Evolutionary conservation across 2,113 vertebrate species (phyloP).

Genomic region (Misgurnus anguillicaudatus): DNA sequence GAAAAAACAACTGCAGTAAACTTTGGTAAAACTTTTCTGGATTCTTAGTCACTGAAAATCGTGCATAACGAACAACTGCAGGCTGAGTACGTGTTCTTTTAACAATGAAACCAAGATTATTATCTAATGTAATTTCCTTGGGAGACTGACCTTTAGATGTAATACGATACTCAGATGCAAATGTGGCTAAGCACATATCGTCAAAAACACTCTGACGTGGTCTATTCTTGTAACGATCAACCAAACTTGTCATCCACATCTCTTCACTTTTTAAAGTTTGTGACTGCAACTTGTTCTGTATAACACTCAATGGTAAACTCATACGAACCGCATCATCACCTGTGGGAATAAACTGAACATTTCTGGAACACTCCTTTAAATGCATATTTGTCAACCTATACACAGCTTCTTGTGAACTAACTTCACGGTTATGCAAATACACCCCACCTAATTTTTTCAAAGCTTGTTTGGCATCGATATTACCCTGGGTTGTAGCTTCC

Average conservation of each 20-base stretch:
- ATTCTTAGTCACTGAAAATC: not conserved
- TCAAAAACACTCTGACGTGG: not conserved
- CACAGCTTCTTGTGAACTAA: not conserved
- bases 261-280: not conserved
- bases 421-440: not conserved
- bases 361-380: not conserved
- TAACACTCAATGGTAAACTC: not conserved
- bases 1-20: not conserved
- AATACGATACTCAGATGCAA: not conserved
- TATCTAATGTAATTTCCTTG: not conserved
- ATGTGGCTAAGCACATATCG: not conserved
- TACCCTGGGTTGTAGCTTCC: not conserved
- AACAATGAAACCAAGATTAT: not conserved
- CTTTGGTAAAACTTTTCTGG: not conserved
- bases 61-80: not conserved
- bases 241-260: conserved; percentile 25
- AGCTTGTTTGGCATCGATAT: not conserved
- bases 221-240: not conserved
- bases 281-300: not conserved
- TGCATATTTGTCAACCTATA: not conserved
- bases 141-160: not conserved
- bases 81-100: not conserved
- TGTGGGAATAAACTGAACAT: not conserved
- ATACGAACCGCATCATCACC: not conserved
- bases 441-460: not conserved